Evolutionary conservation across 2,113 vertebrate species (phyloP), one percentile per base, ranked within the genome.

Genomic region (Cairina moschata): DNA sequence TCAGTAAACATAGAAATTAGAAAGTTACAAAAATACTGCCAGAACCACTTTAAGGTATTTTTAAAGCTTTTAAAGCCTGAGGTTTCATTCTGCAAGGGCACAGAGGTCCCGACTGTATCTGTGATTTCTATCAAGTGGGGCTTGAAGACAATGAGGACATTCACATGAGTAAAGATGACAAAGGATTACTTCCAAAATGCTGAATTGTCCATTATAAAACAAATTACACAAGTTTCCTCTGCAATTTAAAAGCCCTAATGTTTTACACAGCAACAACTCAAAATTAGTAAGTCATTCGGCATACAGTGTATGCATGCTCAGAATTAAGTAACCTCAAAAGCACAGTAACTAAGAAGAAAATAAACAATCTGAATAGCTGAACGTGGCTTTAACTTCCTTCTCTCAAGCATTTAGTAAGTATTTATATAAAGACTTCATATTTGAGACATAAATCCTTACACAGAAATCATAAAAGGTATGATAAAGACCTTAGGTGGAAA

Each of bases 141-240:
- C 36, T 66, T 88, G 63, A 95, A 88, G 40, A 94, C 65, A 94
- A 94, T 81, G 22, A 87, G 16, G 28, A 83, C 31, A 83, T 91
- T 90, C 78, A 80, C 40, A 63, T 34, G 14, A 83, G 46, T 40
- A 81, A 96, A 91, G 63, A 93, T 86, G 81, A 93, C 80, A 86
- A 94, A 90, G 46, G 20, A 73, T 93, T 96, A 56, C 36, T 78
- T 95, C 59, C 56, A 80, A 92, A 94, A 90, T 83, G 36, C 25
- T 86, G 79, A 87, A 88, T 31, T 95, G 67, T 86, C 46, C 46
- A 86, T 73, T 80, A 81, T 52, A 74, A 88, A 94, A 86, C 12
- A 88, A 88, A 83, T 86, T 55, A 86, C 28, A 62, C 11, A 72
- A 63, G 55, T 80, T 91, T 69, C 46, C 75, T 54, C 32, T 71